Evolutionary conservation across 2,888 invertebrate genomes (phyloP).

Genomic region (Ypsolopha scabrella): DNA sequence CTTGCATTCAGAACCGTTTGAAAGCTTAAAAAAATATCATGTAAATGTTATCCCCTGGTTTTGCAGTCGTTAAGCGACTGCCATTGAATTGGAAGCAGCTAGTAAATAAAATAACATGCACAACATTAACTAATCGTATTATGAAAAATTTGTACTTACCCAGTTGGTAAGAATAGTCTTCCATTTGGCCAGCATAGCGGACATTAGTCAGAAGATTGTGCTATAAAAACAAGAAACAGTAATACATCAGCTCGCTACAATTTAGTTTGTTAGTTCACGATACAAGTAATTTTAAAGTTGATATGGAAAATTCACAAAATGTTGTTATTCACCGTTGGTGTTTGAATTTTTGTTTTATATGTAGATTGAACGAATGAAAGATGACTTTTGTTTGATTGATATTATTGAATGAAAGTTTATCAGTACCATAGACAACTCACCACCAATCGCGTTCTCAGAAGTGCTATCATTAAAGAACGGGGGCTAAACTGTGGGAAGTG

Average conservation of each 20-base stretch:
- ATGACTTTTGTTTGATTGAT: not conserved
- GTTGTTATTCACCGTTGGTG: constrained; percentile 45
- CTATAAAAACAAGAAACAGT: not conserved
- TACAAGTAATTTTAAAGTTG: constrained; percentile 29
- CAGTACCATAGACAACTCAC: not conserved
- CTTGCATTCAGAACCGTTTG: too few species aligned
- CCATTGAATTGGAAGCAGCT: too few species aligned
- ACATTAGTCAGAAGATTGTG: constrained; percentile 6
- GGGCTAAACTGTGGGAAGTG: too few species aligned
- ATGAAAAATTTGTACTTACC: constrained; percentile 27
- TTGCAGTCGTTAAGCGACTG: too few species aligned
- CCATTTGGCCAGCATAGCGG: constrained; percentile 53
- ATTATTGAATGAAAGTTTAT: not conserved
- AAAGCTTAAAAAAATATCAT: too few species aligned
- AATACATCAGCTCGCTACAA: not conserved
- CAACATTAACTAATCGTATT: too few species aligned
- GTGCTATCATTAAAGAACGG: too few species aligned
- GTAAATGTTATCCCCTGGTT: too few species aligned
- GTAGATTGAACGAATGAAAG: not conserved
- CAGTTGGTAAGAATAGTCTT: constrained; percentile 53
- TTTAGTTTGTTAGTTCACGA: not conserved
- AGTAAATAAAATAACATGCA: too few species aligned
- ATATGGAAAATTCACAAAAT: constrained; percentile 19
- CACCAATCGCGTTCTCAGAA: too few species aligned
- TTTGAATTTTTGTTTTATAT: constrained; percentile 38